phyloP scores from a whole-genome alignment of 2,797 vertebrate species.

The Xenops minutus region DNA sequence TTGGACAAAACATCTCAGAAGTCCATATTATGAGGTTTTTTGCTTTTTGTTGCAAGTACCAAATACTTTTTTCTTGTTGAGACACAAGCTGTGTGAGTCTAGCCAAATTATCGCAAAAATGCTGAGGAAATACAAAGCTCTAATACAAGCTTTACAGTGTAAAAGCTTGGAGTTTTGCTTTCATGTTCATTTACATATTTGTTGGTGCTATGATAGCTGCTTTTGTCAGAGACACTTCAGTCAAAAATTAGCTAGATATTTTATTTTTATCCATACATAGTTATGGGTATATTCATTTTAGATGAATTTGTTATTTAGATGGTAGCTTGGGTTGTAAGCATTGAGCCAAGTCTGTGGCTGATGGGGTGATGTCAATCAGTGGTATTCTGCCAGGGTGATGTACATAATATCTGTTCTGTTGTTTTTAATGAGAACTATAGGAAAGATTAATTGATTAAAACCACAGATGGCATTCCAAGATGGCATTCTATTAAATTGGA shows the following conservation, averaged over 20 bases:
- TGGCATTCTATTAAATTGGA: not conserved
- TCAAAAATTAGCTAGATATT: not conserved
- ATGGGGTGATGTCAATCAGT: not conserved
- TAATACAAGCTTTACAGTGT: accelerated
- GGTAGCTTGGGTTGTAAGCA: not conserved
- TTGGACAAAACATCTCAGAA: not conserved
- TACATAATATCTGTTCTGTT: not conserved
- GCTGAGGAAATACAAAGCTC: not conserved
- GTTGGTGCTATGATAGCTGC: not conserved
- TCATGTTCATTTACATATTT: not conserved
- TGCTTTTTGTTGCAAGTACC: not conserved
- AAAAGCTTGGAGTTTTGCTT: not conserved
- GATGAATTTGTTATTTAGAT: not conserved
- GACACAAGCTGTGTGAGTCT: not conserved
- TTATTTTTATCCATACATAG: not conserved
- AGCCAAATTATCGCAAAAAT: not conserved
- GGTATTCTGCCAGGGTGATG: not conserved
- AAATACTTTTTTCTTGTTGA: not conserved
- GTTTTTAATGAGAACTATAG: not conserved
- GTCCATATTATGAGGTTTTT: accelerated
- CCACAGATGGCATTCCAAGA: not conserved
- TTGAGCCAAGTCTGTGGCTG: not conserved
- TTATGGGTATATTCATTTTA: not conserved
- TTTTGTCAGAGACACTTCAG: not conserved
- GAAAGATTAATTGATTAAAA: not conserved